A percentile compares a stretch with the other conserved stretches of the same genome.
Conservation (phyloP, 2,797 vertebrate genomes). For the Microctenopoma stevenorrisi region DNA sequence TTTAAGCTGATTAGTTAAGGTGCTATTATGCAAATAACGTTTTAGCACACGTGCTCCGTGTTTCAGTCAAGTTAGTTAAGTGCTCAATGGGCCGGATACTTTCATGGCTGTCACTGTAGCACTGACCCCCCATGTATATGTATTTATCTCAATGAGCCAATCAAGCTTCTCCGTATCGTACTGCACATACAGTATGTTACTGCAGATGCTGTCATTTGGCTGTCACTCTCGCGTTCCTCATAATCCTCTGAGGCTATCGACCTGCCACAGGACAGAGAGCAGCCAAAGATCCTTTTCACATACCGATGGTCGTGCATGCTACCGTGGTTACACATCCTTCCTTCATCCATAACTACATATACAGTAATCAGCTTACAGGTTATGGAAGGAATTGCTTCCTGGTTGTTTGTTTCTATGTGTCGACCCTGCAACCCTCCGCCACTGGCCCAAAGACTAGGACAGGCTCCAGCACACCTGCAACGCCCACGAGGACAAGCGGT, state of each 20-base stretch:
- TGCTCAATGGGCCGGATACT: constrained; percentile 19
- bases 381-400: too few relatives aligned
- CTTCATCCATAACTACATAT: too few relatives aligned
- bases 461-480: too few relatives aligned
- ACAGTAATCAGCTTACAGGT: too few relatives aligned
- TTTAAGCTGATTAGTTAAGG: not conserved
- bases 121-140: not conserved
- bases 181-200: not conserved
- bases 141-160: constrained; percentile 39
- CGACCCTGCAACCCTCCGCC: too few relatives aligned
- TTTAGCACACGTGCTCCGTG: constrained; percentile 7
- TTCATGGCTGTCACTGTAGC: constrained; percentile 4
- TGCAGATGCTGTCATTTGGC: not conserved
- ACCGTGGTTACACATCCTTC: too few relatives aligned
- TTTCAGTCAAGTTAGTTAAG: constrained; percentile 16
- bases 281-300: not conserved
- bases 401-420: too few relatives aligned
- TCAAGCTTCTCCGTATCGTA: constrained; percentile 19
- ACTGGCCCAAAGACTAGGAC: too few relatives aligned
- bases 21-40: constrained; percentile 12
- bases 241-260: not conserved
- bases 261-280: too few relatives aligned
- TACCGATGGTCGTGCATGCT: too few relatives aligned
- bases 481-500: too few relatives aligned
- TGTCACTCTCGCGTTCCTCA: not conserved